phyloP scores from a whole-genome alignment of 2,888 invertebrate species.

The Mythimna loreyi region DNA sequence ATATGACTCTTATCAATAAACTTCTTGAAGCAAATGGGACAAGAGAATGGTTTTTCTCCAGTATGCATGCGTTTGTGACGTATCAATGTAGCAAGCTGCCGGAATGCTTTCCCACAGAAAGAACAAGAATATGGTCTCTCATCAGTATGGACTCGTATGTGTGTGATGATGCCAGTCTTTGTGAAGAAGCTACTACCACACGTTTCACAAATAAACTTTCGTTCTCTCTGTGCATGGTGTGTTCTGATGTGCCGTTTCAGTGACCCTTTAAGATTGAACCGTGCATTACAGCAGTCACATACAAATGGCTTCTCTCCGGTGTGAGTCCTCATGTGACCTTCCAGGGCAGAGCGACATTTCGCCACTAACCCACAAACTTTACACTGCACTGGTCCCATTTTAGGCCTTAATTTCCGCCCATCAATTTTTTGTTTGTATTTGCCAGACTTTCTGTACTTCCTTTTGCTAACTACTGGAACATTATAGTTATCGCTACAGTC shows the following conservation, averaged over 20 bases:
- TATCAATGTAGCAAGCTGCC: constrained; percentile 83
- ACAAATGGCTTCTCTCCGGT: constrained; percentile 84
- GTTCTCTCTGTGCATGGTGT: constrained; percentile 77
- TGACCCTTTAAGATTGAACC: constrained; percentile 80
- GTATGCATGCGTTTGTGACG: constrained; percentile 85
- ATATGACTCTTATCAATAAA: constrained; percentile 81
- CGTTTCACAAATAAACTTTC: constrained; percentile 84
- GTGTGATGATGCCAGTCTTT: constrained; percentile 83
- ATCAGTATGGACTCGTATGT: constrained; percentile 84
- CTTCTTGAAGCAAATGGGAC: constrained; percentile 80
- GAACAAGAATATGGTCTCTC: constrained; percentile 83
- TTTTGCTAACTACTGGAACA: constrained; percentile 47
- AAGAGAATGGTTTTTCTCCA: constrained; percentile 84
- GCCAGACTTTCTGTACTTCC: constrained; percentile 54
- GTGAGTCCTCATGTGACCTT: constrained; percentile 83
- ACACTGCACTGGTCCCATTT: constrained; percentile 78
- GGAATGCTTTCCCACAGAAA: constrained; percentile 79
- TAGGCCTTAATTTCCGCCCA: constrained; percentile 68
- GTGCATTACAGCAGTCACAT: constrained; percentile 76
- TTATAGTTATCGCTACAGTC: constrained; percentile 26
- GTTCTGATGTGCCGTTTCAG: constrained; percentile 80
- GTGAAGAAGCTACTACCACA: constrained; percentile 85
- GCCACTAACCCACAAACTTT: constrained; percentile 79
- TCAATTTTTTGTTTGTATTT: constrained; percentile 55
- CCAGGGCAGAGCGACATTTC: constrained; percentile 79